A percentile compares a stretch with the other conserved stretches of the same genome.
These are phyloP conservation scores for Cranoglanis bouderius DNA, from an alignment of 2,113 vertebrate species.

Conservation along the genomic window DNA sequence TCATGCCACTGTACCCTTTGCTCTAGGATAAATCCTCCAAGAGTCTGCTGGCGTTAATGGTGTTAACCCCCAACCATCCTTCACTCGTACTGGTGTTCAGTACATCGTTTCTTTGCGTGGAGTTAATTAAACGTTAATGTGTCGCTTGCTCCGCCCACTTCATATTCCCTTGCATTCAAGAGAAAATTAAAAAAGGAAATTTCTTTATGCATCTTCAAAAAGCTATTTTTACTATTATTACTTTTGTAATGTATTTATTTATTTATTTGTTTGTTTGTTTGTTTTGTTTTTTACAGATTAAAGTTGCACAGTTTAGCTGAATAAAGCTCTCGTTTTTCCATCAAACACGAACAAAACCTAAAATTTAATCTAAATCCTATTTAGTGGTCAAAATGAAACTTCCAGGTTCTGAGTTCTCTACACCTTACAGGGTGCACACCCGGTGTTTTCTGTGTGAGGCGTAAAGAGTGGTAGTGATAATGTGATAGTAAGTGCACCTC, in stretches of 20 bases:
- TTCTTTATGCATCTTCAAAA: too few species aligned
- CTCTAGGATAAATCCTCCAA: conserved; percentile 5
- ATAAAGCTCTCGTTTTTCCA: neutral
- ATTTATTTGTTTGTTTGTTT: neutral
- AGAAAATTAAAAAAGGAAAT: neutral
- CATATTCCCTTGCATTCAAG: neutral
- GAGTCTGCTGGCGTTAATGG: conserved; percentile 26
- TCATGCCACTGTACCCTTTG: conserved; percentile 14
- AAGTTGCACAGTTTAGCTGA: neutral
- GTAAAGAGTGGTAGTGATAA: neutral
- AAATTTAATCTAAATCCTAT: neutral
- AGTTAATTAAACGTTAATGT: neutral
- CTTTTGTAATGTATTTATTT: neutral
- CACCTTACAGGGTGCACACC: neutral
- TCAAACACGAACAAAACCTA: neutral
- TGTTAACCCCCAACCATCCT: too few species aligned
- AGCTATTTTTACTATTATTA: neutral
- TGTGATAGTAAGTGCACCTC: conserved; percentile 78
- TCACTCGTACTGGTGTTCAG: too few species aligned
- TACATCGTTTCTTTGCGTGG: neutral
- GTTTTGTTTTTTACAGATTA: neutral
- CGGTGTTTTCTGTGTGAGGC: too few species aligned
- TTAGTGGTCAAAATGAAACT: neutral
- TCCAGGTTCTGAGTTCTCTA: neutral
- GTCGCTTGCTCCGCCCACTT: neutral